Evolutionary conservation across 2,888 invertebrate species (phyloP).

Genomic region (Lutraria lutraria): DNA sequence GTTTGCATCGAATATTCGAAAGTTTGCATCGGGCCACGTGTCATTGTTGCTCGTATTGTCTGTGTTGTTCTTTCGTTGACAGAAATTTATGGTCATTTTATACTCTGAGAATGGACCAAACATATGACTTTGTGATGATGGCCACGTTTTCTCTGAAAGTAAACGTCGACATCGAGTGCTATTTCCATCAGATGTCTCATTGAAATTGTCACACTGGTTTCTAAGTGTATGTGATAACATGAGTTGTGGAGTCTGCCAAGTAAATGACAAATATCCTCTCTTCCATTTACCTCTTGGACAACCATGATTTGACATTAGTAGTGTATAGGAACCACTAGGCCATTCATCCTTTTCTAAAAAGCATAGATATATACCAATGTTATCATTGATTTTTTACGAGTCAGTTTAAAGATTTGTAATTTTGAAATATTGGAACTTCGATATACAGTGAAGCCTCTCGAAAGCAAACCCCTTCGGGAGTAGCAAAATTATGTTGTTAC

Average conservation of each 20-base stretch:
- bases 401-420: too few relatives aligned
- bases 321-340: background rate
- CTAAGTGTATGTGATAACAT: background rate
- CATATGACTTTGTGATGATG: background rate
- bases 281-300: constrained; percentile 21
- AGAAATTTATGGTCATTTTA: constrained; percentile 7
- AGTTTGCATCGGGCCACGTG: background rate
- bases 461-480: too few relatives aligned
- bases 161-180: background rate
- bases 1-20: background rate
- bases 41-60: background rate
- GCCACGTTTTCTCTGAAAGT: background rate
- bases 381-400: too few relatives aligned
- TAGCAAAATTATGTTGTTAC: too few relatives aligned
- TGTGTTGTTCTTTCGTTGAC: background rate
- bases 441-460: too few relatives aligned
- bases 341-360: background rate
- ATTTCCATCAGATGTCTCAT: background rate
- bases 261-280: background rate
- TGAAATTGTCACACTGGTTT: background rate
- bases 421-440: too few relatives aligned
- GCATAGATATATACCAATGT: background rate
- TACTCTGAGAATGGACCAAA: constrained; percentile 14
- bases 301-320: constrained; percentile 3
- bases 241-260: background rate